Percentiles rank a stretch among this genome's conserved stretches.
Evolutionary conservation across 2,888 invertebrate genomes (phyloP).

Genomic region (Dicyrtoma fusca): DNA sequence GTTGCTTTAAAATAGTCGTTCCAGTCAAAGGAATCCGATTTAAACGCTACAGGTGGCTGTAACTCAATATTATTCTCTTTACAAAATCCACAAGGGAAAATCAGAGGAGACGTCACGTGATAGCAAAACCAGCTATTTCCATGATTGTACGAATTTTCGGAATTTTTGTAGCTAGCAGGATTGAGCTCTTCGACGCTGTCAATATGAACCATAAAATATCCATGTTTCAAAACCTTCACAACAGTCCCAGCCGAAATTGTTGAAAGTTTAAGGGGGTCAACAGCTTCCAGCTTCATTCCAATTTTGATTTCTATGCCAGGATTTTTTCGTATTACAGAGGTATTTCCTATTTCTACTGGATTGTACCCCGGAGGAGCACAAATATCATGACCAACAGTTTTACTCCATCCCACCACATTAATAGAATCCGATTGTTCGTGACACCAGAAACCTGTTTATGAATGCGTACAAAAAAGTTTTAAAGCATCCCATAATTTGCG

Average conservation of each 20-base stretch:
- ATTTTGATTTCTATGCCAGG: slow-evolving; percentile 61
- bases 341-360: slow-evolving; percentile 58
- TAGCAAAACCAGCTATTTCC: slow-evolving; percentile 97
- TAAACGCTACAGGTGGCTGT: slow-evolving; percentile 79
- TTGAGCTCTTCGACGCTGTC: slow-evolving; percentile 73
- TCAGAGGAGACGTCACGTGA: slow-evolving; percentile 88
- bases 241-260: slow-evolving; percentile 94
- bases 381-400: slow-evolving; percentile 82
- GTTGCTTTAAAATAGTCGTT: slow-evolving; percentile 68
- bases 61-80: slow-evolving; percentile 77
- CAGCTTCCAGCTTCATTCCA: slow-evolving; percentile 95
- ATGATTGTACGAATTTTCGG: slow-evolving; percentile 10
- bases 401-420: slow-evolving; percentile 97
- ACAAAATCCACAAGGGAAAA: slow-evolving; percentile 92
- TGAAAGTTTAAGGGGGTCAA: slow-evolving; percentile 92
- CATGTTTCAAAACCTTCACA: slow-evolving; percentile 86
- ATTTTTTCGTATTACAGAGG: slow-evolving; percentile 50
- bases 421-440: slow-evolving; percentile 92
- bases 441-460: slow-evolving; percentile 80
- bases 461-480: not conserved
- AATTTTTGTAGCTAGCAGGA: slow-evolving; percentile 56
- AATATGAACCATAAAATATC: slow-evolving; percentile 94
- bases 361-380: slow-evolving; percentile 61
- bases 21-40: slow-evolving; percentile 72
- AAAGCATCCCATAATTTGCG: not conserved